A percentile compares a stretch with the other conserved stretches of the same genome.
These are phyloP conservation scores for Tylochromis polylepis DNA, from an alignment of 2,113 vertebrate species.

Conservation along the genomic window DNA sequence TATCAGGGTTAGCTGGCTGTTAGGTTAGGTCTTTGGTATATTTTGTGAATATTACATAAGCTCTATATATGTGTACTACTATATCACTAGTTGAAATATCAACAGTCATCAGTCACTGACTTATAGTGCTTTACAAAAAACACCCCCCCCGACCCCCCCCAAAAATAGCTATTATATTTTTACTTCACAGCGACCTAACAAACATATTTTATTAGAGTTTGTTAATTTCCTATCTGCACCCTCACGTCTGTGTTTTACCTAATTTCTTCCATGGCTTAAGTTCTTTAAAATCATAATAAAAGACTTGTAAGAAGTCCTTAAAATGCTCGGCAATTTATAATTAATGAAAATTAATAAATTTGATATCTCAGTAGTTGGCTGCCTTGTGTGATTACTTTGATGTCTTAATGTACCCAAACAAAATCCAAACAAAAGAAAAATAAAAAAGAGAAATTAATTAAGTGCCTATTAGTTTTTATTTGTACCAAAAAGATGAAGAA, in stretches of 20 bases:
- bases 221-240: not conserved
- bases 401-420: conserved; percentile 28
- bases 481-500: not conserved
- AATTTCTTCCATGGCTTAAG: not conserved
- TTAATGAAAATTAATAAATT: conserved; percentile 18
- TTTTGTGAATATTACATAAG: not conserved
- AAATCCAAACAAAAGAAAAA: conserved; percentile 12
- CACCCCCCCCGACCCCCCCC: not conserved
- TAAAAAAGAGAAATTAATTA: conserved; percentile 11
- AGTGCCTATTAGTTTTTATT: conserved; percentile 1
- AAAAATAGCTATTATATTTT: not conserved
- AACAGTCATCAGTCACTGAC: not conserved
- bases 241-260: not conserved
- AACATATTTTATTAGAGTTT: not conserved
- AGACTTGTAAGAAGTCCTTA: not conserved
- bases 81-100: not conserved
- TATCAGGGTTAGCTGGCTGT: conserved; percentile 20
- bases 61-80: not conserved
- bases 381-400: conserved; percentile 17
- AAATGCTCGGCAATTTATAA: not conserved
- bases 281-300: not conserved
- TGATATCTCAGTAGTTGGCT: conserved; percentile 17
- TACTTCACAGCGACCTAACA: not conserved
- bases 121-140: not conserved
- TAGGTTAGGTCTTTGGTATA: conserved; percentile 22